A percentile compares a stretch with the other conserved stretches of the same genome.
These are phyloP conservation scores for Ardeotis arabs DNA, from an alignment of 2,113 vertebrate genomes.

Conservation along the genomic window DNA sequence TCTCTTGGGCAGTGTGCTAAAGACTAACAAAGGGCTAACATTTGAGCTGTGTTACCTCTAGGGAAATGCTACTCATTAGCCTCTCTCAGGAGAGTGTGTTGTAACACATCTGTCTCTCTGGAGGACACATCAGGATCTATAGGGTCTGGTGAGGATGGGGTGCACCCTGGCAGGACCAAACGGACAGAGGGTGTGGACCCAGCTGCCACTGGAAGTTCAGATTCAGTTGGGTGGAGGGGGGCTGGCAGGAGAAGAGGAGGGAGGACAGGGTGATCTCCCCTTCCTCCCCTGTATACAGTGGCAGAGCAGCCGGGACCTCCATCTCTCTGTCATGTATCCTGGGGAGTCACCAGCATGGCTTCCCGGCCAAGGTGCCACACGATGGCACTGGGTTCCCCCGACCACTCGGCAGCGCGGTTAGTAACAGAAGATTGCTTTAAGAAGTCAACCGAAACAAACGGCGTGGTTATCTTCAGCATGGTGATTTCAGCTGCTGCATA, in stretches of 20 bases:
- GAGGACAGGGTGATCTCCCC: not conserved
- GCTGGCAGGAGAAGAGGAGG: not conserved
- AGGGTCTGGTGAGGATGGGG: not conserved
- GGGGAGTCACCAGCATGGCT: not conserved
- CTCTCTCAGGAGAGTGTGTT: not conserved
- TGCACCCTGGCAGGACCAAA: not conserved
- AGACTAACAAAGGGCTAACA: not conserved
- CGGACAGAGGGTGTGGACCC: not conserved
- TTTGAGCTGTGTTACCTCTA: not conserved
- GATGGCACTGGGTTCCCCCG: not conserved
- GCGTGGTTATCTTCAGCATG: not conserved
- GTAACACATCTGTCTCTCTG: not conserved
- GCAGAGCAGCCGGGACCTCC: not conserved
- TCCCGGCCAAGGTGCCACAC: not conserved
- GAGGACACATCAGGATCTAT: not conserved
- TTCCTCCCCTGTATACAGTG: rapidly evolving
- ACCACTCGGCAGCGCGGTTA: not conserved
- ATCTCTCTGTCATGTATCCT: rapidly evolving
- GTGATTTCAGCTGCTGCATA: not conserved
- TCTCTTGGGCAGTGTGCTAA: not conserved
- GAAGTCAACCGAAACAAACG: not conserved
- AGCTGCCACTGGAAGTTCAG: not conserved
- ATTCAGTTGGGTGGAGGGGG: not conserved
- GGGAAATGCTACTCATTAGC: not conserved
- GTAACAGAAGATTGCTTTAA: not conserved